phyloP scores from a whole-genome alignment of 2,113 vertebrate genomes.

The Narcine bancroftii region DNA sequence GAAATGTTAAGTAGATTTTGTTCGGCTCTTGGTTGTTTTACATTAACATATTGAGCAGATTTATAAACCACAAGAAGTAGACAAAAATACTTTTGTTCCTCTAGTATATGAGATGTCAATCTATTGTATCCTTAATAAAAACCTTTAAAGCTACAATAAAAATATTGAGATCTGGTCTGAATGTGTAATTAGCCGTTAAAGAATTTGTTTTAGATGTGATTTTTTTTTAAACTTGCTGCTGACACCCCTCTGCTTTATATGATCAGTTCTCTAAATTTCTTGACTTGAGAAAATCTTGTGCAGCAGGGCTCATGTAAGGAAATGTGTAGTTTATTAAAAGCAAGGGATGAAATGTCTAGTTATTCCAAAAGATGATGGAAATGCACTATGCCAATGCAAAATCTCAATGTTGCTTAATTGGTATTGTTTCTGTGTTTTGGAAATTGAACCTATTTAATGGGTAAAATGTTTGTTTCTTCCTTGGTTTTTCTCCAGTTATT shows the following conservation, averaged over 20 bases:
- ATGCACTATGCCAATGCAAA: neutral
- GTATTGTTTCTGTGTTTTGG: neutral
- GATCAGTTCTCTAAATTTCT: neutral
- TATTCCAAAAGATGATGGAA: neutral
- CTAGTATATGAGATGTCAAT: neutral
- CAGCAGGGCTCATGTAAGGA: neutral
- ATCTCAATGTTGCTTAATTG: neutral
- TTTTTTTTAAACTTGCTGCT: conserved; percentile 7
- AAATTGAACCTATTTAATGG: neutral
- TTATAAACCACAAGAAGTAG: neutral
- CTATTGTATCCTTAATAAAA: no score
- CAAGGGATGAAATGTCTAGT: neutral
- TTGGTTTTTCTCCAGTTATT: neutral
- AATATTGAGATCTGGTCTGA: neutral
- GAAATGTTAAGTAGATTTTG: neutral
- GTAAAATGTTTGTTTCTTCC: neutral
- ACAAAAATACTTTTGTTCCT: neutral
- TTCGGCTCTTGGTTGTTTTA: neutral
- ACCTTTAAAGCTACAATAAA: neutral
- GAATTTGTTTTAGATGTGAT: neutral
- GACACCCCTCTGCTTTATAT: neutral
- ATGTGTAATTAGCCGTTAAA: neutral
- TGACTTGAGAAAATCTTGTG: neutral
- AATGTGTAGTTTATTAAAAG: neutral
- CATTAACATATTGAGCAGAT: neutral